Evolutionary conservation across 2,888 invertebrate species (phyloP).

Genomic region (Orthosia gothica): DNA sequence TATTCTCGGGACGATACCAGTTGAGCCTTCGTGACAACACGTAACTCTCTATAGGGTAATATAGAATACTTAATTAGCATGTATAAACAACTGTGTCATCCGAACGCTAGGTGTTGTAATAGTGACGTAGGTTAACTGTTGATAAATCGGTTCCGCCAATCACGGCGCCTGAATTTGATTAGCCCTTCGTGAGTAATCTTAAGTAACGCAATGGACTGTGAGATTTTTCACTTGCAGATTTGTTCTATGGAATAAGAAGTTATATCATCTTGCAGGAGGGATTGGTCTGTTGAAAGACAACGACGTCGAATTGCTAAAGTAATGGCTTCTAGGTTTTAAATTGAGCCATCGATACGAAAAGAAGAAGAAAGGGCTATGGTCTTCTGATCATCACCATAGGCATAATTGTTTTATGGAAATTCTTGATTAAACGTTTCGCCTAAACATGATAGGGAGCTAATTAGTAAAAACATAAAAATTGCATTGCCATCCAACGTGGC

Average conservation of each 20-base stretch:
- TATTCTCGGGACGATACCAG: constrained; percentile 40
- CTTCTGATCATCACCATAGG: background rate
- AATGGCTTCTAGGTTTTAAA: background rate
- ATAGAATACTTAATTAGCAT: constrained; percentile 41
- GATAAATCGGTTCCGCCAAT: constrained; percentile 64
- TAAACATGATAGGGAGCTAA: background rate
- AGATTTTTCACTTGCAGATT: constrained; percentile 2
- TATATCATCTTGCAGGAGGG: background rate
- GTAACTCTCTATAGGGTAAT: constrained; percentile 45
- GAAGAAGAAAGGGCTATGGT: background rate
- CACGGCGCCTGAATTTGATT: constrained; percentile 50
- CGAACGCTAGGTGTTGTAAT: constrained; percentile 49
- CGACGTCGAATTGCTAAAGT: background rate
- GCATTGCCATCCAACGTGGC: too few species aligned
- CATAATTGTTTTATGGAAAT: background rate
- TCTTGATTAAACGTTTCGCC: too few species aligned
- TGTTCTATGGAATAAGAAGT: background rate
- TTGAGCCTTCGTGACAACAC: constrained; percentile 35
- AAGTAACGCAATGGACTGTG: constrained; percentile 37
- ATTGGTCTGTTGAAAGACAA: background rate
- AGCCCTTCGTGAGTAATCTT: constrained; percentile 59
- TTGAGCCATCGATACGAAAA: background rate
- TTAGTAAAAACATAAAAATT: background rate
- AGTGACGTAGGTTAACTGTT: constrained; percentile 38
- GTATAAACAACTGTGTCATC: constrained; percentile 47